A percentile compares a stretch with the other conserved stretches of the same genome.
Conservation (phyloP, 2,797 vertebrate species). For the Eutrigla gurnardus region DNA sequence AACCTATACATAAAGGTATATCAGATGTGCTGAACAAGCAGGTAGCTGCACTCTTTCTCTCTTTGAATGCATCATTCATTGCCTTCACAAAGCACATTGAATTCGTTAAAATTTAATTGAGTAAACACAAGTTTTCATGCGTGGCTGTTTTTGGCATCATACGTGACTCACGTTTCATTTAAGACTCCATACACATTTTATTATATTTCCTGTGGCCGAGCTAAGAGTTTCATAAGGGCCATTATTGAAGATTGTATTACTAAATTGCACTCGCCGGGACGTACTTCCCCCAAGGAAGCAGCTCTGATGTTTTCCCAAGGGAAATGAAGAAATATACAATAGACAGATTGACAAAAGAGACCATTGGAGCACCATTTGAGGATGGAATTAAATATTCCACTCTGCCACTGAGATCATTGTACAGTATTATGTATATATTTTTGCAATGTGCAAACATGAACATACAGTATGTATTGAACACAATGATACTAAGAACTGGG, state of each 20-base stretch:
- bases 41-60: neutral
- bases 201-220: constrained; percentile 25
- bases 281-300: constrained; percentile 1
- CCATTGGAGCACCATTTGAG: neutral
- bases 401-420: constrained; percentile 25
- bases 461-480: neutral
- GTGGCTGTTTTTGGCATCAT: constrained; percentile 29
- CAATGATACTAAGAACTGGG: neutral
- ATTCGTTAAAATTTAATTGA: constrained; percentile 56
- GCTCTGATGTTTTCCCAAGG: constrained; percentile 26
- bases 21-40: constrained; percentile 25
- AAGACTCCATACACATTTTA: constrained; percentile 19
- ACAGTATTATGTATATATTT: constrained; percentile 29
- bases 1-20: constrained; percentile 5
- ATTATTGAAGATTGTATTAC: constrained; percentile 50
- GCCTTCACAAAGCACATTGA: constrained; percentile 37
- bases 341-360: constrained; percentile 34
- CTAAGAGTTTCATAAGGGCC: constrained; percentile 45
- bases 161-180: constrained; percentile 33
- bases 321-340: constrained; percentile 50
- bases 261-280: constrained; percentile 40
- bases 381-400: constrained; percentile 30
- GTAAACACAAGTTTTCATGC: constrained; percentile 33
- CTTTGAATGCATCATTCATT: constrained; percentile 39
- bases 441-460: constrained; percentile 2